These are phyloP conservation scores for Phalloptychus januarius DNA, from an alignment of 2,797 vertebrate species.

Conservation along the genomic window DNA sequence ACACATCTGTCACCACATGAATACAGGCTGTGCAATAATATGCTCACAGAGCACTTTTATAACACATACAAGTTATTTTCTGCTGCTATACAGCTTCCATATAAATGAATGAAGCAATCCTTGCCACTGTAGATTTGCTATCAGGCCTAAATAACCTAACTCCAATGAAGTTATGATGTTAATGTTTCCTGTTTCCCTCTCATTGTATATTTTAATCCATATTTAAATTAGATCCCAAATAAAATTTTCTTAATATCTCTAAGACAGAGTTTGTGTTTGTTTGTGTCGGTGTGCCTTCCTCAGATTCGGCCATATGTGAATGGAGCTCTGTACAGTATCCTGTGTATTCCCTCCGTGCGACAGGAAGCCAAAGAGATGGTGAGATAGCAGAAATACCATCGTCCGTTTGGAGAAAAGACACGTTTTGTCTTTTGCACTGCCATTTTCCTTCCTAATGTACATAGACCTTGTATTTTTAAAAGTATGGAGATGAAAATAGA, in stretches of 20 bases:
- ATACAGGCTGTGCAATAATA: slow-evolving; percentile 10
- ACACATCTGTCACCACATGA: slow-evolving; percentile 19
- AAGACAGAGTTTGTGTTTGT: slow-evolving; percentile 1
- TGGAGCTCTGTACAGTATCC: slow-evolving; percentile 93
- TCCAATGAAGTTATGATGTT: background rate
- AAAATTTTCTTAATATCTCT: background rate
- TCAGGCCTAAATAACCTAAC: background rate
- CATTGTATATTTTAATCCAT: background rate
- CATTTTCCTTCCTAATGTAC: slow-evolving; percentile 33
- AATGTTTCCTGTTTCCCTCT: background rate
- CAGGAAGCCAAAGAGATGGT: slow-evolving; percentile 96
- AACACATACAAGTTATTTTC: background rate
- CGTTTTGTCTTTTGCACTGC: slow-evolving; percentile 32
- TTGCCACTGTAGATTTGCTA: background rate
- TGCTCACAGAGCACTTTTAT: background rate
- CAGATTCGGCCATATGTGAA: slow-evolving; percentile 95
- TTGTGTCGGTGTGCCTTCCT: slow-evolving; percentile 30
- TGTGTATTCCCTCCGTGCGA: slow-evolving; percentile 87
- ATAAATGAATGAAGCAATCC: background rate
- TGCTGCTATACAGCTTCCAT: background rate
- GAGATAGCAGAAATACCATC: slow-evolving; percentile 65
- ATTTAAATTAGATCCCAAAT: background rate
- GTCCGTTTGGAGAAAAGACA: slow-evolving; percentile 37
- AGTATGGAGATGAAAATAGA: background rate
- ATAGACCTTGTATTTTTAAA: background rate